Base-by-base conservation (phyloP, 2,797 vertebrate genomes). In the Sebastes kiyomatsui region DNA sequence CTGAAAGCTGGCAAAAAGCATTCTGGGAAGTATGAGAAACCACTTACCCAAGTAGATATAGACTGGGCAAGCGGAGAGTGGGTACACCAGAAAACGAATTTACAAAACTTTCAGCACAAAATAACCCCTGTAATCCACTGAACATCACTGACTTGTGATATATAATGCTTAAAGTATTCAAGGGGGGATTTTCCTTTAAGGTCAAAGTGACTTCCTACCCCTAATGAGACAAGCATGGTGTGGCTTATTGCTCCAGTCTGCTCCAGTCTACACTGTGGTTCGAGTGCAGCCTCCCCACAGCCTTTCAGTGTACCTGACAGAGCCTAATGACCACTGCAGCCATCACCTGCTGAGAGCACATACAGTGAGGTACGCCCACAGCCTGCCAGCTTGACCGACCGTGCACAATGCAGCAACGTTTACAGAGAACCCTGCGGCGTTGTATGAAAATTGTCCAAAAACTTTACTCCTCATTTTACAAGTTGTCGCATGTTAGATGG, bases 211-310 rank as follows among this genome's bases (percentile, higher is more conserved):
- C 79, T 89, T 90, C 82, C 84, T 83, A 82, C 14, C 52, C 28
- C 75, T 93, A 92, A 93, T 90, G 90, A 92, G 83, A 86, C 70
- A 82, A 80, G 81, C 70, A 86, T 88, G 81, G 87, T 46, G 75
- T 77, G 74, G 74, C 81, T 90, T 90, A 89, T 86, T 85, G 86
- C 86, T 82, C 59, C 77, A 54, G 79, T 84, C 84, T 86, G 82
- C 73, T 72, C 68, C 49, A 52, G 76, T 81, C 82, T 90, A 64
- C 72, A 38, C 68, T 70, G 79, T 30, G 55, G 60, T 72, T 81
- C 7, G 6, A 86, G 75, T 49, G 54, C 75, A 86, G 81, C 80
- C 80, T 88, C 67, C 77, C 77, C 69, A 60, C 67, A 46, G 80
- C 72, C 74, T 74, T 74, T 74, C 77, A 69, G 75, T 32, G 62